These are phyloP conservation scores for Trichonephila clavata DNA, from an alignment of 1,140 invertebrate genomes.

Conservation along the genomic window DNA sequence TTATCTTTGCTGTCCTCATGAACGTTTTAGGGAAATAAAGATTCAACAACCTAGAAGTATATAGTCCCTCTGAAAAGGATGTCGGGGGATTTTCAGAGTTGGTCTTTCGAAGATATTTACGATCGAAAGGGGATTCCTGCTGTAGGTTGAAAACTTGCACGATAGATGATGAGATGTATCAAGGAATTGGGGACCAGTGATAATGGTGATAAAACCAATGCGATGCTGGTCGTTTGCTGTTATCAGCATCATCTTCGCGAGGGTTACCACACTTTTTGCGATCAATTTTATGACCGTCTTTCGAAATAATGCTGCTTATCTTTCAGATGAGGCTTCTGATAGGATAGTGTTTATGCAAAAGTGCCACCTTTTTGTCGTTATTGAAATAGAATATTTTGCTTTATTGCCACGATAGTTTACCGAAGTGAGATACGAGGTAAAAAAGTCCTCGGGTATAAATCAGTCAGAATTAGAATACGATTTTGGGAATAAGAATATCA, in stretches of 20 bases:
- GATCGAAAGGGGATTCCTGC: conserved; percentile 7
- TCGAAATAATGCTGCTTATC: conserved; percentile 17
- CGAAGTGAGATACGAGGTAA: not conserved
- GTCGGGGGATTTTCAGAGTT: conserved; percentile 16
- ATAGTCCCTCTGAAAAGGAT: not conserved
- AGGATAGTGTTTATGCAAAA: conserved; percentile 28
- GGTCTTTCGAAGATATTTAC: conserved; percentile 4
- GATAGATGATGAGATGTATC: conserved; percentile 11
- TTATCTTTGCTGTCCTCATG: conserved; percentile 29
- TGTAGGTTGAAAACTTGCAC: not conserved
- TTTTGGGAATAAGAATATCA: too few species aligned
- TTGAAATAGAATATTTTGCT: conserved; percentile 24
- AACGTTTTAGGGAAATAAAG: conserved; percentile 27
- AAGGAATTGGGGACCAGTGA: conserved; percentile 1
- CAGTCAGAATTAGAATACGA: too few species aligned
- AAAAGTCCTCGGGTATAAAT: not conserved
- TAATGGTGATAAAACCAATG: conserved; percentile 31
- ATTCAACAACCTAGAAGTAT: conserved; percentile 13
- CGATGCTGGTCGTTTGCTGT: conserved; percentile 15
- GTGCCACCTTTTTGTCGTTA: conserved; percentile 33
- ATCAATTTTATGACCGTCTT: conserved; percentile 17
- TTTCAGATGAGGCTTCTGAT: not conserved
- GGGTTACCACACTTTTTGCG: conserved; percentile 34
- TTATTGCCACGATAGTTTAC: not conserved
- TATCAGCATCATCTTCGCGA: not conserved